Evolutionary conservation across 2,888 invertebrate species (phyloP).

Genomic region (Volucella zonaria): DNA sequence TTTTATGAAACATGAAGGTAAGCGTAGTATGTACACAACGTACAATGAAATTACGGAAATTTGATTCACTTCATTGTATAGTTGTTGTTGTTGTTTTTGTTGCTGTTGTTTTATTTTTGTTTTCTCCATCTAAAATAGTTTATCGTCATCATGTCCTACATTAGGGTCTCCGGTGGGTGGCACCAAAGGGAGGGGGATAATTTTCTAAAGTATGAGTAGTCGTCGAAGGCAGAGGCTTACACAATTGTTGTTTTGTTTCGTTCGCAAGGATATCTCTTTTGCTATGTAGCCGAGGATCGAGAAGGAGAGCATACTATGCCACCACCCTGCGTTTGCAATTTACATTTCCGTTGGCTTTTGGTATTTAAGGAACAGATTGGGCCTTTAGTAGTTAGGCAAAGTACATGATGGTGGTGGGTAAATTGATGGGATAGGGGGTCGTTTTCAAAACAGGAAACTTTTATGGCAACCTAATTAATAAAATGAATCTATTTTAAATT

Average conservation of each 20-base stretch:
- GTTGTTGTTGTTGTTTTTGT: constrained; percentile 52
- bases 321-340: constrained; percentile 55
- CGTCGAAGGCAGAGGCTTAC: constrained; percentile 34
- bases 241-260: constrained; percentile 63
- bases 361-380: constrained; percentile 74
- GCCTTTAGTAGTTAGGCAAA: constrained; percentile 30
- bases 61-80: constrained; percentile 71
- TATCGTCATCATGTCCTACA: constrained; percentile 75
- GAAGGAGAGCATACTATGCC: too few relatives aligned
- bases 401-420: neutral
- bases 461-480: constrained; percentile 80
- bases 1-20: constrained; percentile 73
- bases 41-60: constrained; percentile 73
- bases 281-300: neutral
- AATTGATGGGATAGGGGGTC: constrained; percentile 37
- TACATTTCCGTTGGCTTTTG: constrained; percentile 70
- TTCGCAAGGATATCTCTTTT: constrained; percentile 44
- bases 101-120: constrained; percentile 53
- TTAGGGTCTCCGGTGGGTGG: constrained; percentile 30
- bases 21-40: constrained; percentile 66
- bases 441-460: constrained; percentile 75
- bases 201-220: constrained; percentile 51
- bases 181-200: constrained; percentile 32
- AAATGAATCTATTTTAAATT: constrained; percentile 78
- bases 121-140: constrained; percentile 75